A percentile compares a stretch with the other conserved stretches of the same genome.
phyloP scores from a whole-genome alignment of 2,888 invertebrate species.

The Parthenolecanium corni region DNA sequence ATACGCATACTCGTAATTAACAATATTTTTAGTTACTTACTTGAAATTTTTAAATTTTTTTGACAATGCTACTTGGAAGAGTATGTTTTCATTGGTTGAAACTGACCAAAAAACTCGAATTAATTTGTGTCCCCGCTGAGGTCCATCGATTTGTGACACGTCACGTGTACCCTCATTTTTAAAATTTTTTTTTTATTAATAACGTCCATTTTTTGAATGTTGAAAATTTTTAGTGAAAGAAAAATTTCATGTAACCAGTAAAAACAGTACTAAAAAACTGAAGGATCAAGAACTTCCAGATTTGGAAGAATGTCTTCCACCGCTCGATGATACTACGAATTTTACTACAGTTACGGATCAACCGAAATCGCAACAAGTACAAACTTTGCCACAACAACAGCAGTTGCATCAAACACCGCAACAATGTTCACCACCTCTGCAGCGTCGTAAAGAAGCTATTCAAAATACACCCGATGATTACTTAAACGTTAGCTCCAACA shows the following conservation, averaged over 20 bases:
- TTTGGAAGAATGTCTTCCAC: not conserved
- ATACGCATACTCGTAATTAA: too few relatives aligned
- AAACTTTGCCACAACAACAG: not conserved
- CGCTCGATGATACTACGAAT: not conserved
- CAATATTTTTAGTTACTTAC: too few relatives aligned
- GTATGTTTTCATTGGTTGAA: too few relatives aligned
- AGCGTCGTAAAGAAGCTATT: not conserved
- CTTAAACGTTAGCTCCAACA: not conserved
- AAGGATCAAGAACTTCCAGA: not conserved
- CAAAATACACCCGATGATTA: not conserved
- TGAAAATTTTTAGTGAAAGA: slow-evolving; percentile 9
- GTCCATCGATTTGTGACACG: too few relatives aligned
- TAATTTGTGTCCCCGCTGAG: too few relatives aligned
- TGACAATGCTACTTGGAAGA: too few relatives aligned
- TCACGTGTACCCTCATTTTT: not conserved
- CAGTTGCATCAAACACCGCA: not conserved
- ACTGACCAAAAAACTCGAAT: too few relatives aligned
- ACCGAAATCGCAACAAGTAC: slow-evolving; percentile 3
- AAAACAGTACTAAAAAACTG: not conserved
- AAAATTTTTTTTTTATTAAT: too few relatives aligned
- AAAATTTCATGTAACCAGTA: not conserved
- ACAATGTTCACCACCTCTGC: too few relatives aligned
- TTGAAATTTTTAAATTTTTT: too few relatives aligned
- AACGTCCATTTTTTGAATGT: too few relatives aligned
- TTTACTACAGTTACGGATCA: too few relatives aligned